Conservation (phyloP, 2,113 vertebrate species). For the Sander lucioperca region DNA sequence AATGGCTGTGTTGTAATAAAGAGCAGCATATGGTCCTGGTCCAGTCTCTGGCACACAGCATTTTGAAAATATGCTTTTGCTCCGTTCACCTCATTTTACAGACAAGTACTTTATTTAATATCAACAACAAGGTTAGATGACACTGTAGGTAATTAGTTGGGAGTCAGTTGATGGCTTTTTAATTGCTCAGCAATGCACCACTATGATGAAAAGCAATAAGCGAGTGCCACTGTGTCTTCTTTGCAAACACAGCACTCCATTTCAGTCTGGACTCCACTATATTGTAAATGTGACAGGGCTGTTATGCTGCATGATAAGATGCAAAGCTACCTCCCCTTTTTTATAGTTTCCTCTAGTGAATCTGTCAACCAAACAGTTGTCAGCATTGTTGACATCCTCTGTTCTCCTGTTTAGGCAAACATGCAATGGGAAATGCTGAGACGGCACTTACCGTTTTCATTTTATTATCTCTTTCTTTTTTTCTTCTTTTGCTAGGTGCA, state of each 20-base stretch:
- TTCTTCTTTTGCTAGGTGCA: conserved; percentile 33
- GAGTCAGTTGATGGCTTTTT: conserved; percentile 76
- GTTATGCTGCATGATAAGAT: conserved; percentile 54
- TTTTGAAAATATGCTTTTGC: conserved; percentile 52
- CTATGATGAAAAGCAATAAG: conserved; percentile 70
- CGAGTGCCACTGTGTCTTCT: conserved; percentile 54
- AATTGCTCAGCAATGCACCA: conserved; percentile 73
- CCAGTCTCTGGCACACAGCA: conserved; percentile 44
- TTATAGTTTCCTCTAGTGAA: conserved; percentile 52
- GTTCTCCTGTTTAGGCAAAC: conserved; percentile 57
- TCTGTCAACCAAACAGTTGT: conserved; percentile 66
- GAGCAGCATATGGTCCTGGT: conserved; percentile 53
- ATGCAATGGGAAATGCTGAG: conserved; percentile 61
- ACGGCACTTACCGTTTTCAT: conserved; percentile 40
- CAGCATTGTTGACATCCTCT: conserved; percentile 63
- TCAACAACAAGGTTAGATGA: conserved; percentile 70
- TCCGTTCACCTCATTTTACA: conserved; percentile 66
- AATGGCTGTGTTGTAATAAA: conserved; percentile 53
- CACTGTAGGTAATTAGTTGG: conserved; percentile 75
- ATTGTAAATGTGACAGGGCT: conserved; percentile 55
- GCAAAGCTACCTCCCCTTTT: conserved; percentile 14
- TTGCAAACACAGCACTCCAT: conserved; percentile 66
- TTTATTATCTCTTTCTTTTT: conserved; percentile 42
- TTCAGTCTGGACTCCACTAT: conserved; percentile 45
- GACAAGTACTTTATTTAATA: conserved; percentile 71